Evolutionary conservation across 2,113 vertebrate genomes (phyloP).

Genomic region (Hyaena hyaena): DNA sequence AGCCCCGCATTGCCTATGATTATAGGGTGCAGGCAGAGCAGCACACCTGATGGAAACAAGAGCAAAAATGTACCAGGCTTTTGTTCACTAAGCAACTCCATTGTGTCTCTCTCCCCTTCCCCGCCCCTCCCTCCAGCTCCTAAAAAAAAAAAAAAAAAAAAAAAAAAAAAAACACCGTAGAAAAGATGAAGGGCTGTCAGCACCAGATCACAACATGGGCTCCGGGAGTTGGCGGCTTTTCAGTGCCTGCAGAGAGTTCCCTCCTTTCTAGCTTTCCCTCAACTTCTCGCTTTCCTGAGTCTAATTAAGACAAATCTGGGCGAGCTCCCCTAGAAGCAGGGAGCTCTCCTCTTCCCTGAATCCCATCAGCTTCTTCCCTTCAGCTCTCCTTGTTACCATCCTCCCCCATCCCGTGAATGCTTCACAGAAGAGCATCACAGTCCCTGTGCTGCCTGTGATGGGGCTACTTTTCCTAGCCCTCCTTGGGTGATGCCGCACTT

Average conservation of each 20-base stretch:
- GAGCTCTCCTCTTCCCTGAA: background rate
- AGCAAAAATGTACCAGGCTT: constrained; percentile 71
- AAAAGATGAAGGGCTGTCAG: constrained; percentile 83
- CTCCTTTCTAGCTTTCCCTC: background rate
- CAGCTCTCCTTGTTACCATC: background rate
- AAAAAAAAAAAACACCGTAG: background rate
- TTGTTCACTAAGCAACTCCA: constrained; percentile 81
- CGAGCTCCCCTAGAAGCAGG: background rate
- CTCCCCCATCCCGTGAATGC: background rate
- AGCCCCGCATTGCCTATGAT: constrained; percentile 73
- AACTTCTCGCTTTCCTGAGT: background rate
- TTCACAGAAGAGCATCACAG: accelerated
- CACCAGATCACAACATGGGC: constrained; percentile 79
- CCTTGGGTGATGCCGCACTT: too few species aligned
- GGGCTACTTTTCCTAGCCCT: background rate
- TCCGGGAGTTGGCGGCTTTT: constrained; percentile 61
- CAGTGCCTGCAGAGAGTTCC: constrained; percentile 57
- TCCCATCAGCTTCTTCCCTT: background rate
- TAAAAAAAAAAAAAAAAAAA: constrained; percentile 33
- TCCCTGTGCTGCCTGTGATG: background rate
- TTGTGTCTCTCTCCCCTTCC: constrained; percentile 48
- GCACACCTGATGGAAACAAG: constrained; percentile 67
- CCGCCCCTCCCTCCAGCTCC: constrained; percentile 47
- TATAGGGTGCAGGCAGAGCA: constrained; percentile 71
- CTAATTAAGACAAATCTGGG: constrained; percentile 56